phyloP scores from a whole-genome alignment of 2,888 invertebrate species.

The Lottia gigantea region DNA sequence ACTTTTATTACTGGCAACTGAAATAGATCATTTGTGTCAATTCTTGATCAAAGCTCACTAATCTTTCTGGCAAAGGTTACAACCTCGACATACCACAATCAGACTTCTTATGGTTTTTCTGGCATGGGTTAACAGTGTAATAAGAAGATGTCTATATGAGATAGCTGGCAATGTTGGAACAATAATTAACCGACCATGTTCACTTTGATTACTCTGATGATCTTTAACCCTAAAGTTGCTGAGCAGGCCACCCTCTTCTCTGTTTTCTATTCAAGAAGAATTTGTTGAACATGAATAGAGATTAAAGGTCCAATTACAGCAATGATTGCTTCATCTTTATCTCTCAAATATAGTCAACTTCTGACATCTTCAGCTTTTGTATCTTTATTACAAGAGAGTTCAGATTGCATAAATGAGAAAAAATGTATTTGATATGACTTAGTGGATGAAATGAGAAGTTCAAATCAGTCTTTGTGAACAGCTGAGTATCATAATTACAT shows the following conservation, averaged over 20 bases:
- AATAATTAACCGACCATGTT: slow-evolving; percentile 32
- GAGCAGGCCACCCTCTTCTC: slow-evolving; percentile 8
- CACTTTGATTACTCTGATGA: slow-evolving; percentile 17
- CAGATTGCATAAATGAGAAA: slow-evolving; percentile 15
- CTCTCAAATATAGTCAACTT: slow-evolving; percentile 12
- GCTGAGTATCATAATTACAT: slow-evolving; percentile 8
- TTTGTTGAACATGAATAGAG: slow-evolving; percentile 12
- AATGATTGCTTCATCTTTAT: slow-evolving; percentile 19
- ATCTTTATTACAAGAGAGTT: slow-evolving; percentile 6
- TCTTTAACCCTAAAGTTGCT: slow-evolving; percentile 15
- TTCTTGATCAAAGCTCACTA: slow-evolving; percentile 6
- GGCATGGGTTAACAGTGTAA: slow-evolving; percentile 34
- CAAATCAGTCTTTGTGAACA: background rate
- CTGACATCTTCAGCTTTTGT: background rate
- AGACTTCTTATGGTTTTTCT: slow-evolving; percentile 19
- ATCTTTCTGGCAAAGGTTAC: slow-evolving; percentile 15
- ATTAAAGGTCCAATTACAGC: slow-evolving; percentile 21
- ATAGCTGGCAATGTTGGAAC: slow-evolving; percentile 18
- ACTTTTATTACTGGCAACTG: slow-evolving; percentile 19
- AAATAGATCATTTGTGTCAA: slow-evolving; percentile 19
- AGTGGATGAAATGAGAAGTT: background rate
- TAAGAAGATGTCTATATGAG: slow-evolving; percentile 28
- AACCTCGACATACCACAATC: slow-evolving; percentile 17
- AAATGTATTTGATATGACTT: background rate
- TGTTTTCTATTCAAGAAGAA: slow-evolving; percentile 12